Evolutionary conservation across 2,113 vertebrate genomes (phyloP), one percentile per base, ranked within the genome.

Genomic region (Nibea albiflora): DNA sequence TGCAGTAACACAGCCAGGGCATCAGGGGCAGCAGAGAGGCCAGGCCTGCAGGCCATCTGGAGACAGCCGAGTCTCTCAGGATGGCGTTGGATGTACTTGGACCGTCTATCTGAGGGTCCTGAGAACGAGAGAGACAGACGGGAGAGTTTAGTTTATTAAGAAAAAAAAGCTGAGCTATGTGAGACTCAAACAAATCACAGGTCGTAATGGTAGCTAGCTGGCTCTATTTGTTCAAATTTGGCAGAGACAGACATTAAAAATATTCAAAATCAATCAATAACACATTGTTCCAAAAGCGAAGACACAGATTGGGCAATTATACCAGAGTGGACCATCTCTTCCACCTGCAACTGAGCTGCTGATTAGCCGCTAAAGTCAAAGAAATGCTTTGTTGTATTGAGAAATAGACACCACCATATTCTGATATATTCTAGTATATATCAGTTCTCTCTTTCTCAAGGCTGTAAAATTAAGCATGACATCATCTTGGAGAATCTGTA

Each of bases 51-150:
- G 86, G 64, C 46, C 79, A 60, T 46, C 73, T 88, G 73, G 78
- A 54, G 19, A 19, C 35, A 0, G 88, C 90, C 0, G 80, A 86
- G 87, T 92, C 92, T 8, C 67, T 89, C 64, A 66, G 77, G 83
- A 95, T 93, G 84, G 91, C 47, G 24, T 94, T 95, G 78, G 95
- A 94, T 0, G 91, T 88, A 49, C 94, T 91, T 0, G 91, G 92
- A 56, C 85, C 88, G 47, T 94, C 85, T 3, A 94, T 91, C 88
- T 93, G 94, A 24, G 92, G 92, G 69, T 95, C 93, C 93, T 94
- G 83, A 0, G 10, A 44, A 35, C 6, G 31, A 35, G 54, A 35
- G 54, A 77, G 22, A 80, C 3, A 19, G 6, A 56, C 0, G 26
- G 39, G 28, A 56, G 19, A 63, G 53, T 47, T 64, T 1, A 31